A percentile compares a stretch with the other conserved stretches of the same genome.
Conservation (phyloP, 1,140 invertebrate genomes). For the Polyergus mexicanus region DNA sequence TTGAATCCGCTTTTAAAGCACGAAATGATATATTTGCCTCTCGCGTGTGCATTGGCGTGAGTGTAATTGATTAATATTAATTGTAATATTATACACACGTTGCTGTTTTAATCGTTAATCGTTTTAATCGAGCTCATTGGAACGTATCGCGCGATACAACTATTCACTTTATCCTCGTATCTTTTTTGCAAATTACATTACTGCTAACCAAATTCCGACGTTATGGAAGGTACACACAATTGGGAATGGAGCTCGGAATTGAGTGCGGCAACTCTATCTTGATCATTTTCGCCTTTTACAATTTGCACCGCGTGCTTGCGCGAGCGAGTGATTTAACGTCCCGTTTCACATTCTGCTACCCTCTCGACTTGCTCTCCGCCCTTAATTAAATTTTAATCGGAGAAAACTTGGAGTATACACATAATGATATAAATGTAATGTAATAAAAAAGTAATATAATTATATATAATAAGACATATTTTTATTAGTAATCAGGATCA, state of each 20-base stretch:
- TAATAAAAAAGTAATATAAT: not conserved
- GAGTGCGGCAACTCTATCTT: constrained; percentile 44
- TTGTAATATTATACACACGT: not conserved
- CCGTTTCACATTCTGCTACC: not conserved
- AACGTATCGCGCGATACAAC: not conserved
- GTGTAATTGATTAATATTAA: constrained; percentile 35
- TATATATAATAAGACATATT: not conserved
- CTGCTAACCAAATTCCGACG: constrained; percentile 31
- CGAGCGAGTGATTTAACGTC: constrained; percentile 29
- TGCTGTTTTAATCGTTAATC: not conserved
- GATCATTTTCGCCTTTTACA: constrained; percentile 30
- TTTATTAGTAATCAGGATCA: not conserved
- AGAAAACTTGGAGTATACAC: not conserved
- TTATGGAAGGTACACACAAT: not conserved
- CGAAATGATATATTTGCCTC: not conserved
- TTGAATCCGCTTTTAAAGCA: not conserved
- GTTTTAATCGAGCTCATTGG: not conserved
- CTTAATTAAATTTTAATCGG: constrained; percentile 27
- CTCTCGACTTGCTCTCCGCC: not conserved
- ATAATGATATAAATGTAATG: not conserved
- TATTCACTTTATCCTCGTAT: too few species aligned
- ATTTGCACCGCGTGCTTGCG: constrained; percentile 20
- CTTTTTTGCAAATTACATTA: constrained; percentile 37
- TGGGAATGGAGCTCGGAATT: constrained; percentile 6
- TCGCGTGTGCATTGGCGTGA: not conserved